Base-by-base conservation (phyloP, 64 coral and sea anemone genomes). In the Pocillopora verrucosa region DNA sequence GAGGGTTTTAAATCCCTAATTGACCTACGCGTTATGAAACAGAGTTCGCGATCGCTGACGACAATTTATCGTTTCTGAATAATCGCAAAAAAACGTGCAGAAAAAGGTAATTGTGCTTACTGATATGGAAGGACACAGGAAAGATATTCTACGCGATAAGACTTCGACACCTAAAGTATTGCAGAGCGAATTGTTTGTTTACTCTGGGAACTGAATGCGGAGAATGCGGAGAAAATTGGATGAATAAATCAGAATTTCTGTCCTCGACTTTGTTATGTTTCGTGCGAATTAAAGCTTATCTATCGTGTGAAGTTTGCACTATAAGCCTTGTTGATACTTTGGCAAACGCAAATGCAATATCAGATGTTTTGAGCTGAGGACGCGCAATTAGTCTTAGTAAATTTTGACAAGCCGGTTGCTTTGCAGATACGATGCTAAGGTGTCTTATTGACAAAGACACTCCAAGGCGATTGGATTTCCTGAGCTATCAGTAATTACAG, bases 331-430 rank as follows among this genome's bases (percentile, higher is more conserved):
- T 15, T 59, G 56, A 30, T 59, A 17, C 30, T 14, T 45, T 56
- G 13, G 22, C 4, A 11, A 19, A 22, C 45, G 56, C 10, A 11
- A 60, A 13, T 60, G 77, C 12, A 26, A 60, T 79, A 60, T 79
- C 77, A 60, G 57, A 59, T 79, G 77, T 16, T 60, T 17, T 6
- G 16, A 16, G 74, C 34, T 35, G 14, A 16, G 12, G 9, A 41
- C 37, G 34, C 16, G 75, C 37, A 35, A 34, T 36, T 68, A 63
- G 65, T 60, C 19, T 9, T 7, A 70, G 34, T 13, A 61, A 26
- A 72, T 85, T 85, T 38, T 83, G 80, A 83, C 80, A 83, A 37
- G 61, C 80, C 59, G 16, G 16, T 83, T 83, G 60, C 80, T 45
- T 83, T 83, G 19, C 77, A 79, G 77, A 79, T 79, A n/a, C 67